Conservation (phyloP, 1,140 invertebrate species). For the Drosophila subpulchrella region DNA sequence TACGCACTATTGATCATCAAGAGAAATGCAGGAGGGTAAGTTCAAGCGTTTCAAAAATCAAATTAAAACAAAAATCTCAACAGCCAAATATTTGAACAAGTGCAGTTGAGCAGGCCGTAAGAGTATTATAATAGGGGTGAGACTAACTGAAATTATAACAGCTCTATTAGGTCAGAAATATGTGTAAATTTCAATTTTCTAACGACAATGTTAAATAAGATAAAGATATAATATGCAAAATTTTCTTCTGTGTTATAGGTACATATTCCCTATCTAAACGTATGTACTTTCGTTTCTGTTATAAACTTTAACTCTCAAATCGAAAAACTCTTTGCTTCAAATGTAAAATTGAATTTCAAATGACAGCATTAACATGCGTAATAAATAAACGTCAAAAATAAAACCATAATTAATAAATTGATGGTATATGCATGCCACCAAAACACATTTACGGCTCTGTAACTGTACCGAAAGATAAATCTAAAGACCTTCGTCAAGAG, state of each 20-base stretch:
- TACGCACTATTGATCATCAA: conserved; percentile 32
- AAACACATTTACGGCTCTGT: conserved; percentile 17
- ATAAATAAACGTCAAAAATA: not conserved
- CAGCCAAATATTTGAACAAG: conserved; percentile 53
- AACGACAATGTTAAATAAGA: no score
- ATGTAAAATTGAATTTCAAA: no score
- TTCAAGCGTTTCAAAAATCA: conserved; percentile 52
- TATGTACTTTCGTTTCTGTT: no score
- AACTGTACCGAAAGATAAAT: conserved; percentile 35
- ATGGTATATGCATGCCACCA: not conserved
- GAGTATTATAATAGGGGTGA: conserved; percentile 1
- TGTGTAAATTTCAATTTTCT: no score
- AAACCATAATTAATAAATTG: not conserved
- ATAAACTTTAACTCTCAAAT: no score
- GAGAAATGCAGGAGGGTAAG: conserved; percentile 24
- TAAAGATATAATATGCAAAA: no score
- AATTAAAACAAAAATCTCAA: conserved; percentile 63
- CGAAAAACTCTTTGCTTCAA: no score
- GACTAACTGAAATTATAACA: not conserved
- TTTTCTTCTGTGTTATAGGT: no score
- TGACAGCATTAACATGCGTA: no score
- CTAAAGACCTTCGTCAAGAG: conserved; percentile 22
- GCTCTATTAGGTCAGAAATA: no score
- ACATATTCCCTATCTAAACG: no score
- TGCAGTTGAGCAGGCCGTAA: conserved; percentile 6